Evolutionary conservation across 2,113 vertebrate species (phyloP).

Genomic region (Cheirogaleus medius): DNA sequence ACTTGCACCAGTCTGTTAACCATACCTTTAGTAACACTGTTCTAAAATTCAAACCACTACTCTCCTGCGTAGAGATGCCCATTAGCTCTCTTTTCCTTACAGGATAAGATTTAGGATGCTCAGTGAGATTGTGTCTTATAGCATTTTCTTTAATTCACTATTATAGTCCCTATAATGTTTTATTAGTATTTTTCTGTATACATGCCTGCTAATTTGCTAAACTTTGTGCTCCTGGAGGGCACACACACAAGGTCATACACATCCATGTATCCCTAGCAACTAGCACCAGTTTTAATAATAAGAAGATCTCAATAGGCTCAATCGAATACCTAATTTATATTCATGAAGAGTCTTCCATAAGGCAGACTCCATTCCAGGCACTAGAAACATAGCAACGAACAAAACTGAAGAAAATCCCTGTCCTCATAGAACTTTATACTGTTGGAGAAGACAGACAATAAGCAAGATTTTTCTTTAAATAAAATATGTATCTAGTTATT

Average conservation of each 20-base stretch:
- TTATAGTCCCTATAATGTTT: not conserved
- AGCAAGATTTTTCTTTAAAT: not conserved
- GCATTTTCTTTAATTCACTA: not conserved
- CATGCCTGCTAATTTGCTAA: not conserved
- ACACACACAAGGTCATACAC: fast-evolving
- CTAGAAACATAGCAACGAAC: not conserved
- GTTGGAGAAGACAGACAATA: not conserved
- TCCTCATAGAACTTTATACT: not conserved
- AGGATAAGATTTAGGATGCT: not conserved
- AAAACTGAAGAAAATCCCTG: not conserved
- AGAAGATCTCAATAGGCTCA: not conserved
- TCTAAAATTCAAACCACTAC: not conserved
- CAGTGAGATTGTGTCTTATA: too few relatives aligned
- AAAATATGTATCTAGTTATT: not conserved
- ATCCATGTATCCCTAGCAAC: not conserved
- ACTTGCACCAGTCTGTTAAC: fast-evolving
- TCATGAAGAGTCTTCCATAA: not conserved
- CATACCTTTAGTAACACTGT: too few relatives aligned
- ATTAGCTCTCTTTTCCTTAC: not conserved
- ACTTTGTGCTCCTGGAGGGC: not conserved
- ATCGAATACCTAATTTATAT: not conserved
- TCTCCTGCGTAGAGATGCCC: not conserved
- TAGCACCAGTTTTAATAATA: not conserved
- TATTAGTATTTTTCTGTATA: not conserved
- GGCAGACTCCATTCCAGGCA: not conserved